Percentiles rank a stretch among this genome's conserved stretches.
phyloP scores from a whole-genome alignment of 2,113 vertebrate species.

The Bubo scandiacus region DNA sequence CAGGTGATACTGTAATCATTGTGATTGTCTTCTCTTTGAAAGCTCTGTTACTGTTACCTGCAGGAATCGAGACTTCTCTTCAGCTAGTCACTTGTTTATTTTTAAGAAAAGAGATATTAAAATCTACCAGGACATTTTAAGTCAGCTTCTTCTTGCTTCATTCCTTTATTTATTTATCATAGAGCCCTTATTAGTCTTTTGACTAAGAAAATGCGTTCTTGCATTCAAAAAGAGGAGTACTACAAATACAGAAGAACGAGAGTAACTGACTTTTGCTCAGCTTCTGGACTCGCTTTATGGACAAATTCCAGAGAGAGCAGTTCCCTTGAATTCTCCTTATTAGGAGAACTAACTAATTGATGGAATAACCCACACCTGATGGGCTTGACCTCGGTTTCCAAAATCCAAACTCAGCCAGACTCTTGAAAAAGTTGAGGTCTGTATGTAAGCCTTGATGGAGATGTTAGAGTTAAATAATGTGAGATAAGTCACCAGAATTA shows the following conservation, averaged over 20 bases:
- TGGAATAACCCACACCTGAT: not conserved
- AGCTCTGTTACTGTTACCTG: not conserved
- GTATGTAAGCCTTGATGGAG: not conserved
- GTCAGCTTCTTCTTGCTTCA: not conserved
- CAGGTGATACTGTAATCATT: not conserved
- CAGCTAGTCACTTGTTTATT: not conserved
- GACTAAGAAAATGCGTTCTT: not conserved
- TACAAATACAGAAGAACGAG: not conserved
- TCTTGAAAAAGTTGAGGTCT: not conserved
- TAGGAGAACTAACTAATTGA: not conserved
- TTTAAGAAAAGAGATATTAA: not conserved
- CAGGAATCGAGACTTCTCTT: not conserved
- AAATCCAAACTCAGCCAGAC: not conserved
- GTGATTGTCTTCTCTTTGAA: not conserved
- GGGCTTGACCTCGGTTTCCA: not conserved
- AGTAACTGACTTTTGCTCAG: not conserved
- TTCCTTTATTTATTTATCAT: not conserved
- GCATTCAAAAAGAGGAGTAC: not conserved
- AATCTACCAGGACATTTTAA: not conserved
- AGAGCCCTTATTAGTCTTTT: not conserved
- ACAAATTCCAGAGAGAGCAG: not conserved
- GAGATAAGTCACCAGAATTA: not conserved
- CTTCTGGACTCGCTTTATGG: not conserved
- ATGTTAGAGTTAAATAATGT: not conserved
- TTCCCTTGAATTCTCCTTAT: not conserved